Conservation (phyloP, 2,797 vertebrate species). For the Heterohyrax brucei region DNA sequence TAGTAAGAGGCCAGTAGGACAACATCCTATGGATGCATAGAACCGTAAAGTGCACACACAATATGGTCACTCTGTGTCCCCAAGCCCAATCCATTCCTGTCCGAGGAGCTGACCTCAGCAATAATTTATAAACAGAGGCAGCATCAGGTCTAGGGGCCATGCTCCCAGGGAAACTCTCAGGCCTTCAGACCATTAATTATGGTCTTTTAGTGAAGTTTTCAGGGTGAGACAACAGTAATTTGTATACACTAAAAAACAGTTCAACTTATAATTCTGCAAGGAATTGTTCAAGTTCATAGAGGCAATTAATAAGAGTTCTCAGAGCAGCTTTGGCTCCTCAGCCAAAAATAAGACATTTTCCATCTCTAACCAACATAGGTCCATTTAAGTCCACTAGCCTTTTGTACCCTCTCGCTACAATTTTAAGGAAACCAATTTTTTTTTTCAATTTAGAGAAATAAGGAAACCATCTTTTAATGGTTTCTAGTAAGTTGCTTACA, state of each 20-base stretch:
- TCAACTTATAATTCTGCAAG: neutral
- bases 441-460: neutral
- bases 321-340: neutral
- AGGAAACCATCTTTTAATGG: slow-evolving; percentile 34
- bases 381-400: neutral
- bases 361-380: neutral
- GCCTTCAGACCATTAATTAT: too few species aligned
- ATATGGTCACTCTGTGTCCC: too few species aligned
- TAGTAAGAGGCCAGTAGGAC: too few species aligned
- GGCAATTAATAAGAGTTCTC: neutral
- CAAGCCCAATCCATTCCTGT: too few species aligned
- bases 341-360: neutral
- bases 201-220: too few species aligned
- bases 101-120: too few species aligned
- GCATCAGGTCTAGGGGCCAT: too few species aligned
- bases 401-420: neutral
- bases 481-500: neutral
- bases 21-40: too few species aligned
- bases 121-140: too few species aligned
- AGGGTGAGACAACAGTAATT: slow-evolving; percentile 24
- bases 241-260: slow-evolving; percentile 12
- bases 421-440: neutral
- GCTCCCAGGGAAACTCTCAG: too few species aligned
- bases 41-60: too few species aligned
- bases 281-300: neutral